Evolutionary conservation across 2,113 vertebrate species (phyloP).

Genomic region (Bujurquina vittata): DNA sequence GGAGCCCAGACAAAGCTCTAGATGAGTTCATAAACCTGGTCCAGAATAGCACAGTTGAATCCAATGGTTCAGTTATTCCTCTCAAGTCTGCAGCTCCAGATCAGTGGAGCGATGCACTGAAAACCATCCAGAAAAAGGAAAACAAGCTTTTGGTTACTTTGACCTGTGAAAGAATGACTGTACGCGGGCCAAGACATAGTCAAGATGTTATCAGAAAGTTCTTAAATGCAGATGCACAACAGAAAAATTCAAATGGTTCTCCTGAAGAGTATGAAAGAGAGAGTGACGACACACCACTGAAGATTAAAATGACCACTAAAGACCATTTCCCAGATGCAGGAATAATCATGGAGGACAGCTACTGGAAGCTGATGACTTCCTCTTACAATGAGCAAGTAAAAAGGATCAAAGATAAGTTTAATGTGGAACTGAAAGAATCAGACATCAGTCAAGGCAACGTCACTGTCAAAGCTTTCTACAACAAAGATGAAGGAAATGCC

Average conservation of each 20-base stretch:
- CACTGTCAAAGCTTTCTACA: slow-evolving; percentile 19
- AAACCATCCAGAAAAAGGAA: not conserved
- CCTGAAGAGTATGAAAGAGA: accelerated
- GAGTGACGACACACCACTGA: accelerated
- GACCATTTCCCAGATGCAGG: not conserved
- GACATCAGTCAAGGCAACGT: not conserved
- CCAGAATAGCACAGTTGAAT: not conserved
- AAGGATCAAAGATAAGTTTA: slow-evolving; percentile 60
- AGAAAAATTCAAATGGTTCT: accelerated
- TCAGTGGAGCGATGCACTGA: not conserved
- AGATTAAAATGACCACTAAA: not conserved
- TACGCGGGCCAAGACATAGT: slow-evolving; percentile 28
- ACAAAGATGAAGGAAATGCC: not conserved
- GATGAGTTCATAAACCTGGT: slow-evolving; percentile 22
- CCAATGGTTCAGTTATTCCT: accelerated
- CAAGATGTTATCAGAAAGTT: not conserved
- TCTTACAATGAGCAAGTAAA: not conserved
- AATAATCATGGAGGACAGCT: slow-evolving; percentile 15
- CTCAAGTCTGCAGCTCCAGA: not conserved
- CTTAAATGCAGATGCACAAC: accelerated
- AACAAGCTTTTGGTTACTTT: slow-evolving; percentile 43
- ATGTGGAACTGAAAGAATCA: slow-evolving; percentile 42
- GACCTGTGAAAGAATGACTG: slow-evolving; percentile 8
- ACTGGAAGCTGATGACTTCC: slow-evolving; percentile 42
- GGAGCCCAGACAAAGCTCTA: not conserved